Evolutionary conservation across 2,797 vertebrate genomes (phyloP).

Genomic region (Schizothorax lantsangensis): DNA sequence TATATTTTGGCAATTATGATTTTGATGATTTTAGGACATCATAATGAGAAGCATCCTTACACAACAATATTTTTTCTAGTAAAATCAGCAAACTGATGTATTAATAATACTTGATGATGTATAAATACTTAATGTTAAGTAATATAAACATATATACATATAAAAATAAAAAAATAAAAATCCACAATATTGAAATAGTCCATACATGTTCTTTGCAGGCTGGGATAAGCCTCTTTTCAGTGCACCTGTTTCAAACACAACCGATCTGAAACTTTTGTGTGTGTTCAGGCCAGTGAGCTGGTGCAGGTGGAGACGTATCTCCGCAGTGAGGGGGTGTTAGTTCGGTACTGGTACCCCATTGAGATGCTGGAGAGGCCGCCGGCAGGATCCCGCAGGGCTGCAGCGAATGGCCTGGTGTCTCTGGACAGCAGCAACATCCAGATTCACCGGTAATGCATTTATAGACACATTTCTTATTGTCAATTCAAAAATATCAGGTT

Average conservation of each 20-base stretch:
- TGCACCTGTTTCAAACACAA: not conserved
- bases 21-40: not conserved
- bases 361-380: conserved; percentile 97
- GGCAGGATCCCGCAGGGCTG: conserved; percentile 92
- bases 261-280: conserved; percentile 37
- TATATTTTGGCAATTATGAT: not conserved
- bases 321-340: conserved; percentile 95
- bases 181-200: not conserved
- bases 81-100: not conserved
- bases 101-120: no score
- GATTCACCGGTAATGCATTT: conserved; percentile 87
- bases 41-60: not conserved
- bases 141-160: not conserved
- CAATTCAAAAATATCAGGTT: not conserved
- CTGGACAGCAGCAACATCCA: conserved; percentile 97
- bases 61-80: not conserved
- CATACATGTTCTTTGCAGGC: not conserved
- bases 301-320: conserved; percentile 98
- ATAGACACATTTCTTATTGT: not conserved
- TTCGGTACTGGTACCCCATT: conserved; percentile 98
- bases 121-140: not conserved
- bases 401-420: conserved; percentile 94
- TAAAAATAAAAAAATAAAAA: no score
- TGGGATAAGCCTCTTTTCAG: not conserved
- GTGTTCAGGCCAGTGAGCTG: conserved; percentile 89